phyloP scores from a whole-genome alignment of 2,113 vertebrate genomes.

The Larimichthys crocea region DNA sequence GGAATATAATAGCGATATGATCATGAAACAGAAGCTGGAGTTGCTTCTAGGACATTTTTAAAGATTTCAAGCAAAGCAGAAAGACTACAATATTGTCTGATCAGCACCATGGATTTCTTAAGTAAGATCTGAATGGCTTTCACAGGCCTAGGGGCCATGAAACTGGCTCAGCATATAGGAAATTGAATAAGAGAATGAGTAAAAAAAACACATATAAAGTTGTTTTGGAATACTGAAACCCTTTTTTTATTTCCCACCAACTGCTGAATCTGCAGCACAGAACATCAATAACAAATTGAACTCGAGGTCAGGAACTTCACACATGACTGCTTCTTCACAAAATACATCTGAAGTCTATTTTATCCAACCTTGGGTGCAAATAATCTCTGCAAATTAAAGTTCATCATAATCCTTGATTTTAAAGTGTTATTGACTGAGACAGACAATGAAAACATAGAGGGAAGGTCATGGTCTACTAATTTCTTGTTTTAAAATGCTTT shows the following conservation, averaged over 20 bases:
- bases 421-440: conserved; percentile 28
- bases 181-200: conserved; percentile 42
- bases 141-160: conserved; percentile 7
- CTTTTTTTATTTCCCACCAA: conserved; percentile 10
- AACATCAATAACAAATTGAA: conserved; percentile 54
- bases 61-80: conserved; percentile 12
- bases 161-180: conserved; percentile 39
- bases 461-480: conserved; percentile 33
- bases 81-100: conserved; percentile 21
- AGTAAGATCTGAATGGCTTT: conserved; percentile 35
- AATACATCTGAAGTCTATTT: conserved; percentile 59
- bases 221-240: conserved; percentile 32
- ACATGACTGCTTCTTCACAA: conserved; percentile 35
- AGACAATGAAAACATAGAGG: conserved; percentile 8
- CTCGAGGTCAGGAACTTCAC: conserved; percentile 59
- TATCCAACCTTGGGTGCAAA: conserved; percentile 49
- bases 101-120: conserved; percentile 32
- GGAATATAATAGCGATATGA: neutral
- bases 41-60: conserved; percentile 15
- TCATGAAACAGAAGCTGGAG: conserved; percentile 23
- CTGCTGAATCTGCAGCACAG: conserved; percentile 41
- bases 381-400: conserved; percentile 65
- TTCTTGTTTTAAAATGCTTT: conserved; percentile 33
- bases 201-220: conserved; percentile 40
- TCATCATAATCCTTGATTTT: conserved; percentile 42